Evolutionary conservation across 2,113 vertebrate genomes (phyloP).

Genomic region (Tychaedon coryphoeus): DNA sequence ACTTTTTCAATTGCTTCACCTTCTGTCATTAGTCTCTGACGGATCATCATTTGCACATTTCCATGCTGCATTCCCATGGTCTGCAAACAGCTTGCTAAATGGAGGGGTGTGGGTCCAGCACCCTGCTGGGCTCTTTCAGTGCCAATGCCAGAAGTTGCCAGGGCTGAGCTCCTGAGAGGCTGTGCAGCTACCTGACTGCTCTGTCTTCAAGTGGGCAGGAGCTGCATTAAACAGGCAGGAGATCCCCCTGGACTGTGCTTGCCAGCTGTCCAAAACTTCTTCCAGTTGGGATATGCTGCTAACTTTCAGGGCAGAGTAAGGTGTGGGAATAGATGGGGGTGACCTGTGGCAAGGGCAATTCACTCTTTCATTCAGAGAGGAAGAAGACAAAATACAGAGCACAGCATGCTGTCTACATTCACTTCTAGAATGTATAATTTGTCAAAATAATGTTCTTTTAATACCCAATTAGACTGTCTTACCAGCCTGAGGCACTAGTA

Average conservation of each 20-base stretch:
- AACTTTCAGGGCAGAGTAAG: not conserved
- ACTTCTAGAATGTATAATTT: slow-evolving; percentile 59
- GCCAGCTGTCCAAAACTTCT: slow-evolving; percentile 62
- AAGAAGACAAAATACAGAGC: slow-evolving; percentile 17
- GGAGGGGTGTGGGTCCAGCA: not conserved
- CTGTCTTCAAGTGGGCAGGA: not conserved
- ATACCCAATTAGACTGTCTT: slow-evolving; percentile 42
- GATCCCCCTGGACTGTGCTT: slow-evolving; percentile 20
- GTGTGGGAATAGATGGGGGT: slow-evolving; percentile 18
- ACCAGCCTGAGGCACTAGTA: slow-evolving; percentile 11
- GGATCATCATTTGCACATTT: not conserved
- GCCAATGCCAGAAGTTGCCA: not conserved
- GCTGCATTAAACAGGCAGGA: slow-evolving; percentile 11
- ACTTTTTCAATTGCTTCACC: not conserved
- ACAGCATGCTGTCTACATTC: slow-evolving; percentile 28
- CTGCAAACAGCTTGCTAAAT: slow-evolving; percentile 1
- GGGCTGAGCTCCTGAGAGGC: not conserved
- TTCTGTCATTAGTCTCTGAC: not conserved
- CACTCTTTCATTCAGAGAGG: slow-evolving; percentile 20
- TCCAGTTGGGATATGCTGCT: slow-evolving; percentile 34
- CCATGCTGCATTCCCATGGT: not conserved
- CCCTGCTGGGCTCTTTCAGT: not conserved
- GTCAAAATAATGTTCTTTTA: slow-evolving; percentile 67
- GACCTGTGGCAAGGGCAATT: slow-evolving; percentile 51
- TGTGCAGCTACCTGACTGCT: not conserved